Base-by-base conservation (phyloP, 2,888 invertebrate species). In the Thera britannica region DNA sequence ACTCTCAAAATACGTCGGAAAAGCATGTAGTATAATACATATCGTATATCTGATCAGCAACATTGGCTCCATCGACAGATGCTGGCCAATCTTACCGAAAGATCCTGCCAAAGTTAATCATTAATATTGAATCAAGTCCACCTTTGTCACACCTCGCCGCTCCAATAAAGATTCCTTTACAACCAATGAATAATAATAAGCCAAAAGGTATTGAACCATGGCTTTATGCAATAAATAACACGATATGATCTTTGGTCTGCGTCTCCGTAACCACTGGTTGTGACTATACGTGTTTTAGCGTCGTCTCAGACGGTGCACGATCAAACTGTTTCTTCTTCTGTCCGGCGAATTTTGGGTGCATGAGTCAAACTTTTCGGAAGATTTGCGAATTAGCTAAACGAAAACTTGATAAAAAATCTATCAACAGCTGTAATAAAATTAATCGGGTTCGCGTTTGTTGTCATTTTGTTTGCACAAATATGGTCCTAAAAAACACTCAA, bases 211-310 rank as follows among this genome's bases (percentile, higher is more conserved):
- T 84, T 85, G 87, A 88, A 84, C 84, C 84, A 84, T 84, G 84
- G 85, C 85, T 87, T 82, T 81, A 82, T 80, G 84, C 85, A 83
- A 88, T 89, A 89, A 89, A 88, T 88, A 82, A 84, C 80, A 71
- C 77, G 88, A 89, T 88, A 85, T 82, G 81, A 90, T 89, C 88
- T 85, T 78, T 78, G 79, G 75, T 75, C 81, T 81, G 75, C 79
- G 80, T 80, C 73, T 72, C 67, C 68, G 70, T 72, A 72, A 72
- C 70, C 72, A 72, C 71, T 70, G 61, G 66, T 67, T 70, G 55
- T 66, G 62, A 66, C 62, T 71, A 68, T 67, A 72, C 65, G 68
- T 67, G 65, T 67, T 63, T 69, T 59, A 70, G 69, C 66, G 48
- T 65, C 62, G 59, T 36, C 52, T 62, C 62, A 64, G 60, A 62